phyloP scores from a whole-genome alignment of 2,113 vertebrate genomes.

The Anguilla japonica region DNA sequence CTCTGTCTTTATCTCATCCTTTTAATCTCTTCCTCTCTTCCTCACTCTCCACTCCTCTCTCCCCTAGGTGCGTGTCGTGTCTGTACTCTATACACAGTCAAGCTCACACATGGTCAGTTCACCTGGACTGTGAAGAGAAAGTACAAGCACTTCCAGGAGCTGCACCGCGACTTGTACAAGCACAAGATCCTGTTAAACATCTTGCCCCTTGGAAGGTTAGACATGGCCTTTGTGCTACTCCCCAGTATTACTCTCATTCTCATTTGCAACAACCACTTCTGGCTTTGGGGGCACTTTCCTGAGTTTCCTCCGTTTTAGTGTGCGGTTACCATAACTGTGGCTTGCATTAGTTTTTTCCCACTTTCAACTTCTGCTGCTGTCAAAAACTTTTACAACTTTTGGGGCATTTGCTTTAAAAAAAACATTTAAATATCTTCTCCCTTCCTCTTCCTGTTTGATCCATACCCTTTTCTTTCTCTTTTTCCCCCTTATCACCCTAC shows the following conservation, averaged over 20 bases:
- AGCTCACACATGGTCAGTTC: constrained; percentile 78
- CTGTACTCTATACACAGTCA: constrained; percentile 80
- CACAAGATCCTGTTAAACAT: constrained; percentile 78
- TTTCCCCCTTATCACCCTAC: neutral
- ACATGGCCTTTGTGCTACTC: neutral
- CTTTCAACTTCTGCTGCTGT: neutral
- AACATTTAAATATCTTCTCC: neutral
- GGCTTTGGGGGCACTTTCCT: neutral
- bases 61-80: constrained; percentile 73
- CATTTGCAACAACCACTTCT: neutral
- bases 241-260: neutral
- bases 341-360: neutral
- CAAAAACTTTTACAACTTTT: neutral
- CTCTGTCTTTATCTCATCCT: neutral
- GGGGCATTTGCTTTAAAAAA: no score
- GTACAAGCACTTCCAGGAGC: constrained; percentile 84
- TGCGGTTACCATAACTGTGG: neutral
- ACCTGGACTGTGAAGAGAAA: constrained; percentile 84
- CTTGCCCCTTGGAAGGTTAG: constrained; percentile 74
- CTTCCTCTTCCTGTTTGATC: neutral
- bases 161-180: constrained; percentile 82
- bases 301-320: neutral
- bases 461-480: neutral
- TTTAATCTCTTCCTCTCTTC: neutral
- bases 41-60: neutral